Evolutionary conservation across 2,888 invertebrate genomes (phyloP).

Genomic region (Mylabris sibirica): DNA sequence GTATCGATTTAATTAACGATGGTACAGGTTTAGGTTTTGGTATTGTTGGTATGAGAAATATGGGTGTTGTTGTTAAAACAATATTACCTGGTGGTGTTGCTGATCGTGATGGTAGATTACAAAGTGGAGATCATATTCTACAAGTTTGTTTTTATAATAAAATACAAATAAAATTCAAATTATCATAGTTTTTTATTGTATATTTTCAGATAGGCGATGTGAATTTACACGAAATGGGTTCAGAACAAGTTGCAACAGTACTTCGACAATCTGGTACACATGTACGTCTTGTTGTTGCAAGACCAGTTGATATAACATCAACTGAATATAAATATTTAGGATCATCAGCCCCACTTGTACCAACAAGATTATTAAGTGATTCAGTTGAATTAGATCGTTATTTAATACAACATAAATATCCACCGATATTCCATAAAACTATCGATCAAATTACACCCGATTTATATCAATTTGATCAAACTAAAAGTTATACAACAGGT

Average conservation of each 20-base stretch:
- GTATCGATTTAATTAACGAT: conserved; percentile 96
- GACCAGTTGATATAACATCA: conserved; percentile 80
- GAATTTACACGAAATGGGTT: conserved; percentile 95
- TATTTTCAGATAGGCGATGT: conserved; percentile 60
- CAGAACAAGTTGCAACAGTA: conserved; percentile 96
- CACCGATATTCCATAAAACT: conserved; percentile 69
- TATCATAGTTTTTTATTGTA: not conserved
- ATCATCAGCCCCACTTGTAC: conserved; percentile 70
- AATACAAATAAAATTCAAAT: conserved; percentile 1
- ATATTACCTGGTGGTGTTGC: conserved; percentile 97
- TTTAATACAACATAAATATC: conserved; percentile 82
- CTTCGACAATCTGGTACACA: conserved; percentile 94
- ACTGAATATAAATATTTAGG: conserved; percentile 67
- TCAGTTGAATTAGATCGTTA: conserved; percentile 87
- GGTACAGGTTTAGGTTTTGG: conserved; percentile 98
- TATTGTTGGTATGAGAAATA: conserved; percentile 96
- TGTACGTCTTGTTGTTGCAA: conserved; percentile 92
- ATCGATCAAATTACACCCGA: conserved; percentile 44
- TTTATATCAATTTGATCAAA: conserved; percentile 58
- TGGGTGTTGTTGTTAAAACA: conserved; percentile 99
- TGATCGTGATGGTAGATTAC: conserved; percentile 94
- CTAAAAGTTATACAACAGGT: conserved; percentile 50
- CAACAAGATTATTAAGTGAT: conserved; percentile 80
- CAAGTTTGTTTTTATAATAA: conserved; percentile 88
- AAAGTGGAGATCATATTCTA: conserved; percentile 97